Evolutionary conservation across 2,888 invertebrate genomes (phyloP), one percentile per base, ranked within the genome.

Genomic region (Lasioglossum pauxillum): DNA sequence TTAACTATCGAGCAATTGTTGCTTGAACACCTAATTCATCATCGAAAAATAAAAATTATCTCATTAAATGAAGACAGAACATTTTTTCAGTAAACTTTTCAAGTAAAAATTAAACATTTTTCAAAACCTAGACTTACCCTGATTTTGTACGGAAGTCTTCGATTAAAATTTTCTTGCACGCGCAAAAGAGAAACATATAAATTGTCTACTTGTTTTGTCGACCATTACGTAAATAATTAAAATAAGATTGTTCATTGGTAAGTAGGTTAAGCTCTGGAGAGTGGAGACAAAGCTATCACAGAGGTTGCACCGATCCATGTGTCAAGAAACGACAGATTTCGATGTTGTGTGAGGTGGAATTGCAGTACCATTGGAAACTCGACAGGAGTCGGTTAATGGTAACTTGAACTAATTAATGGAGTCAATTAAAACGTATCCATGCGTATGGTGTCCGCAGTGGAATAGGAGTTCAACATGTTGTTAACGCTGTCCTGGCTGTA

Each of bases 371-470:
- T 46, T 71, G 16, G 1, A 16, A 31, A 74, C 38, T 27, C 31
- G 19, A 19, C 38, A 16, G 46, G 31, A 49, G 44, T 27, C 53
- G 46, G 57, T 41, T 16, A 16, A 57, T 2, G 14, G 60, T 64
- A 49, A 23, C 44, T 35, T 41, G 64, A 41, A 0, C 23, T 16
- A 27, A 31, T 14, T 19, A 19, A 27, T 14, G 35, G 19, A 23
- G 41, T 19, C 69, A 38, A 38, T 93, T 82, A 92, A 79, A 94
- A 93, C 38, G 93, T 94, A 38, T 94, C 93, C 93, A 94, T 93
- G 86, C 92, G 92, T 80, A 94, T 94, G 78, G 92, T 91, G 79
- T 94, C 94, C 83, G 90, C 89, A 76, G 89, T 93, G 77, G 92
- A 86, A 80, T 91, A 92, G 69, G 89, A 84, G 69, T 92, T 93